phyloP scores from a whole-genome alignment of 2,888 invertebrate genomes.

The Aquatica leii region DNA sequence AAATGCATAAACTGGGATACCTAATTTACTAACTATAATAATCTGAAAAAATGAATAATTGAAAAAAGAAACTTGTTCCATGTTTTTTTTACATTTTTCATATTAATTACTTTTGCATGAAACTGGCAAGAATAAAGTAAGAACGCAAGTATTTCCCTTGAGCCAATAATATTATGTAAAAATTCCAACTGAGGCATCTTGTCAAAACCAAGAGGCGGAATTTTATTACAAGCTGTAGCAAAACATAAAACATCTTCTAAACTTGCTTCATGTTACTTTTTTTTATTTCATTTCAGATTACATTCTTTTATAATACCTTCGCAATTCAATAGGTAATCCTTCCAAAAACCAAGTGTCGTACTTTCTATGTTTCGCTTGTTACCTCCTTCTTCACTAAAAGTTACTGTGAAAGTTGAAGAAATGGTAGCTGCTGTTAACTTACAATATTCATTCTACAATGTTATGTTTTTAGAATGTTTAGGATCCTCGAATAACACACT shows the following conservation, averaged over 20 bases:
- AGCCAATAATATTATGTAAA: not conserved
- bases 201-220: not conserved
- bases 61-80: no score
- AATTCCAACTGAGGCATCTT: not conserved
- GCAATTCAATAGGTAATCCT: not conserved
- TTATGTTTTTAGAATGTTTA: not conserved
- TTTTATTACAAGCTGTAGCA: not conserved
- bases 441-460: not conserved
- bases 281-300: no score
- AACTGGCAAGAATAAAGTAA: not conserved
- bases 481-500: not conserved
- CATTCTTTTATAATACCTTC: no score
- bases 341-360: not conserved
- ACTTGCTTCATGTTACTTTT: no score
- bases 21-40: no score
- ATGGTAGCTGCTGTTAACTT: not conserved
- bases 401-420: not conserved
- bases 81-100: not conserved
- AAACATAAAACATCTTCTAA: conserved; percentile 2
- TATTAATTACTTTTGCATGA: not conserved
- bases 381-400: not conserved
- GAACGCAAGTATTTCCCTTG: not conserved
- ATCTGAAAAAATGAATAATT: no score
- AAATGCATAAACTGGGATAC: no score
- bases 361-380: not conserved